Base-by-base conservation (phyloP, 2,797 vertebrate species). In the Sylvilagus floridanus region DNA sequence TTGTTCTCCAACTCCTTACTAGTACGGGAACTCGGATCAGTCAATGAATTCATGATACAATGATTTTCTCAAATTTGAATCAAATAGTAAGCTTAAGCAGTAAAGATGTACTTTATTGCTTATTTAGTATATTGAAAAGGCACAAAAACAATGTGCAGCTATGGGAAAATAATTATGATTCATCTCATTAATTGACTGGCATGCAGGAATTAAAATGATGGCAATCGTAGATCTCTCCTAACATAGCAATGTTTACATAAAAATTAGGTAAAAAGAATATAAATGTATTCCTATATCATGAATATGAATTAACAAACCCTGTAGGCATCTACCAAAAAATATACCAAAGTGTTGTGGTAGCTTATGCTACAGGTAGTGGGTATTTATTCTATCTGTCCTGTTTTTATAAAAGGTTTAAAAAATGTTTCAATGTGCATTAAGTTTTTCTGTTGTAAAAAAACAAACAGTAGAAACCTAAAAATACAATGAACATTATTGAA, bases 191-290 rank as follows among this genome's bases (percentile, higher is more conserved):
- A 12, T 60, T 66, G n/a, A 85, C 24, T 50, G 47, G 88, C 83
- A 69, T 69, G 4, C 4, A 77, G 37, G 21, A 83, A 96, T 93
- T 92, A 79, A 90, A 94, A 83, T 90, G 71, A 90, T 63, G 6
- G 26, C 26, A 84, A 90, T 21, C 78, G 16, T 9, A 87, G 7
- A 78, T 69, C 66, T 13, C 88, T 95, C 79, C 83, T 72, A 73
- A 86, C n/a, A 79, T 79, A n/a, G 19, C 92, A 88, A 37, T 30
- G 22, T 86, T 90, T 84, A 75, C 6, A 50, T 92, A 21, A 72
- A 90, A 73, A 69, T 30, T 86, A 75, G 54, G 9, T 91, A 78
- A 73, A 92, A 69, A 52, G 16, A 2, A 30, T 66, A 86, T 8
- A 68, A 62, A 69, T 77, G 62, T 90, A 24, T 87, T 42, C 68